Evolutionary conservation across 2,113 vertebrate genomes (phyloP), one percentile per base, ranked within the genome.

Genomic region (Callocephalon fimbriatum): DNA sequence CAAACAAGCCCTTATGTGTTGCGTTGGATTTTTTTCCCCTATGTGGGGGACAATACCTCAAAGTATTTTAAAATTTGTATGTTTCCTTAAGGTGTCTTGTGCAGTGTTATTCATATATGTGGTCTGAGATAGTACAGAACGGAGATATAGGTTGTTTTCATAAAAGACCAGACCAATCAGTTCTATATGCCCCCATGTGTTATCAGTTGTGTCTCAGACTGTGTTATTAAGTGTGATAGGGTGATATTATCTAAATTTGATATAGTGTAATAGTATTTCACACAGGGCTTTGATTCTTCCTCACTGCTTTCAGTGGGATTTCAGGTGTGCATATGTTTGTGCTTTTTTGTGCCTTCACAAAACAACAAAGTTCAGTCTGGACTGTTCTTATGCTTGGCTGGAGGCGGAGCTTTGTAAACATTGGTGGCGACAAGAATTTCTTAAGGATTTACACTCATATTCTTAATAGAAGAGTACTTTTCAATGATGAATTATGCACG

Each of bases 191-290:
- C 15, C 27, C 26, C 0, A 3, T 9, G 21, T n/a, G 12, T 45
- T 20, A 26, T 8, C 44, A 40, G 40, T 21, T 37, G 23, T 10
- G 16, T 29, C 48, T 59, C 61, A 22, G 4, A 20, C 18, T 7
- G 21, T 0, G 1, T 27, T 7, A 42, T 15, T 1, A 2, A 29
- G 19, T 31, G 14, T 11, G 31, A 47, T 1, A 7, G 15, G 5
- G 16, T 23, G 15, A 56, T 15, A 14, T 8, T 29, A 10, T 3
- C 26, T 0, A 1, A 44, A 35, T 35, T 29, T 1, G 2, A 17
- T 3, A 15, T 4, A 9, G 31, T 22, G 15, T 11, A 27, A 7
- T 5, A 2, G 4, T 3, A 79, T 88, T 31, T 84, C 58, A 38
- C 22, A 7, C 21, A 37, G 37, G 17, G 4, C 2, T 70, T 54